These are phyloP conservation scores for Drosophila cardini DNA, from an alignment of 1,140 invertebrate genomes.

Conservation along the genomic window DNA sequence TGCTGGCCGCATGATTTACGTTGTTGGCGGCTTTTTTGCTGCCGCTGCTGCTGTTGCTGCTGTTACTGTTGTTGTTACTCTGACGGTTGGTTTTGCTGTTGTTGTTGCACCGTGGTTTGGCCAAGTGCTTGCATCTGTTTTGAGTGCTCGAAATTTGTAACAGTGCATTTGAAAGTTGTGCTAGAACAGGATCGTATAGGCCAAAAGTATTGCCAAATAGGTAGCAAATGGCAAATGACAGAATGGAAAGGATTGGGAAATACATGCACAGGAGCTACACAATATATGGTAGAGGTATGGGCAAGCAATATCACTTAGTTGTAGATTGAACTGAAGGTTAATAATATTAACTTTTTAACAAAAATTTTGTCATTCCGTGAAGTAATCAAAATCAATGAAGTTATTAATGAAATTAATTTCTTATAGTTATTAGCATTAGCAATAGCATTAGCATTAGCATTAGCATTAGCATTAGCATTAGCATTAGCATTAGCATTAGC, in stretches of 20 bases:
- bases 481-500: too few species aligned
- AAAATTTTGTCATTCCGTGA: too few species aligned
- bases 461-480: too few species aligned
- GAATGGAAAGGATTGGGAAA: neutral
- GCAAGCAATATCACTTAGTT: too few species aligned
- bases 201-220: conserved; percentile 8
- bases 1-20: conserved; percentile 75
- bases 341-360: too few species aligned
- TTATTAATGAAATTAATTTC: too few species aligned
- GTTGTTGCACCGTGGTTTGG: conserved; percentile 52
- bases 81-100: conserved; percentile 10
- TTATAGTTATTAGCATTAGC: too few species aligned
- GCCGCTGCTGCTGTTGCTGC: too few species aligned
- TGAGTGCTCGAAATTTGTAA: conserved; percentile 21
- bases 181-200: neutral
- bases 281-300: too few species aligned
- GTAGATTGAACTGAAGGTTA: neutral
- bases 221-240: neutral
- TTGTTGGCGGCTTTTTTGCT: conserved; percentile 57
- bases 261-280: too few species aligned
- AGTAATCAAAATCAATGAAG: too few species aligned
- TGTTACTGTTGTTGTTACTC: conserved; percentile 23
- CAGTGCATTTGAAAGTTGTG: conserved; percentile 26
- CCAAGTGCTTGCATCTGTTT: conserved; percentile 44
- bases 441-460: too few species aligned